These are phyloP conservation scores for Gulo gulo DNA, from an alignment of 2,113 vertebrate species.

Conservation along the genomic window DNA sequence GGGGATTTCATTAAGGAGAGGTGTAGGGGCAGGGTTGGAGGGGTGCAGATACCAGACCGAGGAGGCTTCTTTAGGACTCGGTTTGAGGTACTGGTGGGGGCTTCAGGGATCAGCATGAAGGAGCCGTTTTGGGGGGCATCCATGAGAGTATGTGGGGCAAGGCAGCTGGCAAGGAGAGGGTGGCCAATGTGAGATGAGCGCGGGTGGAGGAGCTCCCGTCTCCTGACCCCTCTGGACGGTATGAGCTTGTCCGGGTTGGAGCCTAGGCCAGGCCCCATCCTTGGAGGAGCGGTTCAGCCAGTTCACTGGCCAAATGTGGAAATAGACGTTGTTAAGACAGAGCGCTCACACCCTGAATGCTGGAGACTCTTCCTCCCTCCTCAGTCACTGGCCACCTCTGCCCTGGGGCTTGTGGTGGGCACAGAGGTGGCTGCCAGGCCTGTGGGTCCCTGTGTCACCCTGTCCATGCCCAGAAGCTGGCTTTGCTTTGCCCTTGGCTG, in stretches of 20 bases:
- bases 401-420: not conserved
- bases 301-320: not conserved
- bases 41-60: not conserved
- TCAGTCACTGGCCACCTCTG: accelerated
- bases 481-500: not conserved
- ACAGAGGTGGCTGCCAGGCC: not conserved
- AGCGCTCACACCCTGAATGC: not conserved
- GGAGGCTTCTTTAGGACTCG: not conserved
- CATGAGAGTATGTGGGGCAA: not conserved
- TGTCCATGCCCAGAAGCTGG: not conserved
- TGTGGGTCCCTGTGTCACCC: not conserved
- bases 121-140: not conserved
- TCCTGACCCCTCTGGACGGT: too few relatives aligned
- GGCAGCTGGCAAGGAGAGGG: not conserved
- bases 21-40: not conserved
- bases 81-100: not conserved
- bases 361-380: not conserved
- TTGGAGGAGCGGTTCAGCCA: not conserved
- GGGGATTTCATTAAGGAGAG: not conserved
- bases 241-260: not conserved
- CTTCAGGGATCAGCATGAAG: not conserved
- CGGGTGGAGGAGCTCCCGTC: too few relatives aligned
- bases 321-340: not conserved
- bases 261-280: not conserved
- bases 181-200: not conserved